A percentile compares a stretch with the other conserved stretches of the same genome.
Conservation (phyloP, 1,140 invertebrate species). For the Capitella teleta region DNA sequence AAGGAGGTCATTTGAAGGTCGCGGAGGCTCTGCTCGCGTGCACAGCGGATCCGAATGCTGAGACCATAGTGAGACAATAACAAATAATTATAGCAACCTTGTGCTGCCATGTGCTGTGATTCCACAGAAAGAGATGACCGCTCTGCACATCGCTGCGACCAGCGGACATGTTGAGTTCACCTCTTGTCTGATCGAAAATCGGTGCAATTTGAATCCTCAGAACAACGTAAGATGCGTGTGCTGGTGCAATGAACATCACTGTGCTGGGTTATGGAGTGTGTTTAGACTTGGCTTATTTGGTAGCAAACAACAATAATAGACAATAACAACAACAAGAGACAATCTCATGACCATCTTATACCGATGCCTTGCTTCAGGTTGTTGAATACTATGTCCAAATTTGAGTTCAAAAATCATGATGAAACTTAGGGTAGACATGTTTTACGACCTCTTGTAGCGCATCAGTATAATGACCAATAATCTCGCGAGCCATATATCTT, state of each 20-base stretch:
- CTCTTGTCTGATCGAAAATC: slow-evolving; percentile 29
- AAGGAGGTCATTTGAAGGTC: slow-evolving; percentile 77
- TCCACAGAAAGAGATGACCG: slow-evolving; percentile 16
- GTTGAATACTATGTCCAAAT: no score
- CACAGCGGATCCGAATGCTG: slow-evolving; percentile 91
- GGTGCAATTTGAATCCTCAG: slow-evolving; percentile 38
- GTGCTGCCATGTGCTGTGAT: neutral
- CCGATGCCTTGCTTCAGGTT: neutral
- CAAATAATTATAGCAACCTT: neutral
- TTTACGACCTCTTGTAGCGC: no score
- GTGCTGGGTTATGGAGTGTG: neutral
- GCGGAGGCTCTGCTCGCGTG: slow-evolving; percentile 88
- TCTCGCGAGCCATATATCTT: no score
- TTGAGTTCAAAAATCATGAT: no score
- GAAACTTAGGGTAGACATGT: no score
- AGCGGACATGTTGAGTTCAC: slow-evolving; percentile 35
- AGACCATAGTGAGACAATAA: slow-evolving; percentile 19
- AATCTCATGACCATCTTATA: neutral
- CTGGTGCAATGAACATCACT: neutral
- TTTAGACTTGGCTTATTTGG: neutral
- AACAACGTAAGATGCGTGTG: slow-evolving; percentile 36
- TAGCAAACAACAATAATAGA: neutral
- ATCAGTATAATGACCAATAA: no score
- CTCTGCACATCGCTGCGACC: slow-evolving; percentile 36
- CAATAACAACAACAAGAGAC: neutral